Percentiles rank a stretch among this genome's conserved stretches.
phyloP scores from a whole-genome alignment of 1,140 invertebrate genomes.

The Drosophila nannoptera region DNA sequence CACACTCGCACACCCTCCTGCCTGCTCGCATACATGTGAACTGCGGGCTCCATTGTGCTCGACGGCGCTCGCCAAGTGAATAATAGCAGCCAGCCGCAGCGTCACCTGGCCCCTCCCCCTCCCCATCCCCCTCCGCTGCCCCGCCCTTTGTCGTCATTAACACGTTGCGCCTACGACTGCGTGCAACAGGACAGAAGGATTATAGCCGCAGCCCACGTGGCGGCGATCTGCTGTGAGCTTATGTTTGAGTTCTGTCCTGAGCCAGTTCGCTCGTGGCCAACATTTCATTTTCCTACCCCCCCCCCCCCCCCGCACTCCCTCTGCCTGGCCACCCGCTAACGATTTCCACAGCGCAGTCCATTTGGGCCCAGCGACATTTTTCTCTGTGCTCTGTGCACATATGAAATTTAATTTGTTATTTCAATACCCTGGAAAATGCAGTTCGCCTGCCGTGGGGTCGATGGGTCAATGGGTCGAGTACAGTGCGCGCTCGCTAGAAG shows the following conservation, averaged over 20 bases:
- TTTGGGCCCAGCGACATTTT: constrained; percentile 1
- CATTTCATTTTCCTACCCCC: too few relatives aligned
- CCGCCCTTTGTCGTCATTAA: constrained; percentile 50
- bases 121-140: background rate
- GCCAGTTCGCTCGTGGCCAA: background rate
- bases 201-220: constrained; percentile 32
- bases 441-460: background rate
- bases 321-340: too few relatives aligned
- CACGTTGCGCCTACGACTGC: constrained; percentile 69
- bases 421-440: background rate
- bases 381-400: constrained; percentile 1
- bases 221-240: constrained; percentile 14
- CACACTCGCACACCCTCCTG: background rate
- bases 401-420: constrained; percentile 14
- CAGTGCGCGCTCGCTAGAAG: too few relatives aligned
- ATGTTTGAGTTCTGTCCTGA: constrained; percentile 32
- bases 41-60: constrained; percentile 43
- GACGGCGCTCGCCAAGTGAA: constrained; percentile 67
- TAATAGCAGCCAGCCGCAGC: constrained; percentile 60
- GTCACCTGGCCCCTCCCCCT: constrained; percentile 41
- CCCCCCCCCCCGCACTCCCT: background rate
- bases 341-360: background rate
- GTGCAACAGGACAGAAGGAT: constrained; percentile 33
- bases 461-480: too few relatives aligned
- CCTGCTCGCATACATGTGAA: constrained; percentile 20